These are phyloP conservation scores for Notothenia coriiceps DNA, from an alignment of 2,113 vertebrate species.

Conservation along the genomic window DNA sequence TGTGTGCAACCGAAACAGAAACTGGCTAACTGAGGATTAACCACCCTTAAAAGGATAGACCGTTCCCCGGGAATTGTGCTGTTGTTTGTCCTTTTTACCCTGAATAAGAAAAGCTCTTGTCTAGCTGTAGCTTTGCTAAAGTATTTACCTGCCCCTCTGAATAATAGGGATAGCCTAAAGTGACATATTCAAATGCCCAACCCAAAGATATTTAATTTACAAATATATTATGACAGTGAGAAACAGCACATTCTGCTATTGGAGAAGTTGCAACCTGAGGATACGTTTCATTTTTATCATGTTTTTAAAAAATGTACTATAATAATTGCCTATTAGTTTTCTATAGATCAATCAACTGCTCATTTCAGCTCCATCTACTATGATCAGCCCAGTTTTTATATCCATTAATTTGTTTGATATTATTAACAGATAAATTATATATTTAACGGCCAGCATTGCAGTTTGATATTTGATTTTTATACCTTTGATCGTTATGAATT, in stretches of 20 bases:
- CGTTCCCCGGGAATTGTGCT: conserved; percentile 10
- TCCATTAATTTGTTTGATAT: background rate
- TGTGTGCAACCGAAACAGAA: conserved; percentile 18
- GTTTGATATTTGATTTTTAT: background rate
- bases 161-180: background rate
- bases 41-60: conserved; percentile 1
- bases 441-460: background rate
- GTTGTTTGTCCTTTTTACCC: conserved; percentile 13
- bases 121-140: background rate
- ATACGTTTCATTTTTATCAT: background rate
- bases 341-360: background rate
- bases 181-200: background rate
- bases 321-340: too few relatives aligned
- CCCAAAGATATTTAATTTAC: background rate
- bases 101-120: background rate
- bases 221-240: background rate
- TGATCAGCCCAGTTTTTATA: background rate
- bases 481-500: background rate
- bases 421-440: background rate
- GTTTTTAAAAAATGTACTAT: background rate
- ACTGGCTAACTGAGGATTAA: conserved; percentile 24
- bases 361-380: background rate
- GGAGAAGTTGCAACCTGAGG: background rate
- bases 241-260: too few relatives aligned
- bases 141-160: background rate